phyloP scores from a whole-genome alignment of 2,888 invertebrate genomes.

The Lithosia quadra region DNA sequence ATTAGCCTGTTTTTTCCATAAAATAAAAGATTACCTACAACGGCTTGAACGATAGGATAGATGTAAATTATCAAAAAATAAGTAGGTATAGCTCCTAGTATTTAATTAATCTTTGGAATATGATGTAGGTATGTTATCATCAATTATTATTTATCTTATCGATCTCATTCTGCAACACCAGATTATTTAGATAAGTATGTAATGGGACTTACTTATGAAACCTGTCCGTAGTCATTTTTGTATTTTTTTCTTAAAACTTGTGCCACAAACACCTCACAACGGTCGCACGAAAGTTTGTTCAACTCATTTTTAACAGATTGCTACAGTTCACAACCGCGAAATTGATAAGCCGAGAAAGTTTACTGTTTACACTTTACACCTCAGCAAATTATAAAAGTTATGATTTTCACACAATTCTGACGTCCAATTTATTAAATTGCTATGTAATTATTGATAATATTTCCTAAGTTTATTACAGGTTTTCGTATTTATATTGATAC shows the following conservation, averaged over 20 bases:
- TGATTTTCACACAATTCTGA: constrained; percentile 22
- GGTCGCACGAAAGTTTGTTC: constrained; percentile 64
- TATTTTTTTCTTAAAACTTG: constrained; percentile 38
- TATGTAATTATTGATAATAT: not conserved
- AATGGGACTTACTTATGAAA: constrained; percentile 87
- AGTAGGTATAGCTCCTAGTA: not conserved
- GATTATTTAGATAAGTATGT: constrained; percentile 27
- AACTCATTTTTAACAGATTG: constrained; percentile 78
- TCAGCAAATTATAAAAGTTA: constrained; percentile 44
- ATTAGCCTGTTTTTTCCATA: constrained; percentile 8
- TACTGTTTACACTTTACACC: constrained; percentile 69
- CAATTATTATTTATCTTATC: constrained; percentile 38
- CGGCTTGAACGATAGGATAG: not conserved
- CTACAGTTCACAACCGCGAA: constrained; percentile 69
- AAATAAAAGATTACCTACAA: constrained; percentile 1
- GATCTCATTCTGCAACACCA: constrained; percentile 29
- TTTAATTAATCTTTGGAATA: constrained; percentile 6
- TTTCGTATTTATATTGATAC: constrained; percentile 17
- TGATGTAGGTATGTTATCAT: not conserved
- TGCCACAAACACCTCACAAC: constrained; percentile 42
- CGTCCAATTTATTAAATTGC: constrained; percentile 3
- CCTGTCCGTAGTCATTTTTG: constrained; percentile 87
- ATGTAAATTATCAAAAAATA: not conserved
- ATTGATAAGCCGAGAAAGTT: constrained; percentile 79
- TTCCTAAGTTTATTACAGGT: not conserved